A percentile compares a stretch with the other conserved stretches of the same genome.
phyloP scores from a whole-genome alignment of 2,113 vertebrate species.

The Gymnorhina tibicen region DNA sequence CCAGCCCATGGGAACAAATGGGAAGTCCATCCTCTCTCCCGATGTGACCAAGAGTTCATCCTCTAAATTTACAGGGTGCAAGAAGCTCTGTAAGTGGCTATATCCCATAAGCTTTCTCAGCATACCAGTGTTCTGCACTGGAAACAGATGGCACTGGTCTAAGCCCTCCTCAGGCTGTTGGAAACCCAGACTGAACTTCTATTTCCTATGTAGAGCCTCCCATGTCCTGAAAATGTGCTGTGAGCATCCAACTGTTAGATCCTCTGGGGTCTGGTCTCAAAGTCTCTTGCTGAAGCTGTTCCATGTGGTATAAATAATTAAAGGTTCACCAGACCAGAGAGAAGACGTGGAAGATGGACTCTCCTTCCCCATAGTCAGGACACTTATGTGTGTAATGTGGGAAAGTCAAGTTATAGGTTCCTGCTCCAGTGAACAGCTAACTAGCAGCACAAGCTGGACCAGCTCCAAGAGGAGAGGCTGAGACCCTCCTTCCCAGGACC shows the following conservation, averaged over 20 bases:
- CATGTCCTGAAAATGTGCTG: neutral
- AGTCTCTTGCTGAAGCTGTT: neutral
- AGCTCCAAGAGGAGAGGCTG: neutral
- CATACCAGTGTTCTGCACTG: neutral
- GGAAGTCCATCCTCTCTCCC: neutral
- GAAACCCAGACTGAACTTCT: neutral
- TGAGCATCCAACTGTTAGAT: neutral
- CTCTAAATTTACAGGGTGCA: neutral
- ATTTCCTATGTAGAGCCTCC: neutral
- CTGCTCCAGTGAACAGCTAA: slow-evolving; percentile 44
- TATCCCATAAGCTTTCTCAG: slow-evolving; percentile 1
- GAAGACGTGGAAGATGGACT: neutral
- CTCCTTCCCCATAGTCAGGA: neutral
- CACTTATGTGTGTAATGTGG: neutral
- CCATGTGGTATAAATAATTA: slow-evolving; percentile 39
- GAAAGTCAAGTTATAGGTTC: neutral
- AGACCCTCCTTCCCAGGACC: neutral
- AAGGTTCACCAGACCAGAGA: neutral
- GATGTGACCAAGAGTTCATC: neutral
- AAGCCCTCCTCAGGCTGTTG: neutral
- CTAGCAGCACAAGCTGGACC: neutral
- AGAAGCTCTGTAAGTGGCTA: neutral
- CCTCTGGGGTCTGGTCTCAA: neutral
- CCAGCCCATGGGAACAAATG: neutral
- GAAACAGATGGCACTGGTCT: neutral